Base-by-base conservation (phyloP, 2,113 vertebrate species). In the Tretioscincus oriximinensis region DNA sequence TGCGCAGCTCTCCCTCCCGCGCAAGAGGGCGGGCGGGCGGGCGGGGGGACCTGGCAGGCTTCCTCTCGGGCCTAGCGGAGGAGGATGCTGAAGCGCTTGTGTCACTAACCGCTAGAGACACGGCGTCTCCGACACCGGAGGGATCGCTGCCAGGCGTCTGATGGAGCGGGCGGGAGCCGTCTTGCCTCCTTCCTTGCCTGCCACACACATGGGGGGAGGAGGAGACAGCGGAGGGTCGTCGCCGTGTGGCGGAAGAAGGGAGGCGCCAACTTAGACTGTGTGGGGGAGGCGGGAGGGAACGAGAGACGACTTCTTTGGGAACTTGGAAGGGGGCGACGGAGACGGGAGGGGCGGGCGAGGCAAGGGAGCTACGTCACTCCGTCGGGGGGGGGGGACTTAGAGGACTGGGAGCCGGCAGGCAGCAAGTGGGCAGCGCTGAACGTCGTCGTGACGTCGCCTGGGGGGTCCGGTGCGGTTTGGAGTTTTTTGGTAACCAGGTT, bases 71-170 rank as follows among this genome's bases (percentile, higher is more conserved):
- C 79, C 79, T 74, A 58, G 79, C 71, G 47, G 64, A 67, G 79
- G 71, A 66, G 79, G 71, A 66, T 81, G 72, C 64, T 75, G 80
- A 75, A 47, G 26, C 49, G 71, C 80, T 76, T 70, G 80, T 76
- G 73, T 81, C 80, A 76, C 80, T 76, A 76, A 81, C 80, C 80
- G 73, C 80, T 24, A 49, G 80, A 81, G 80, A 81, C 80, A 61
- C 73, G 73, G 31, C 80, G 73, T 69, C 80, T 69, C 80, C 80
- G 26, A 31, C 80, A 81, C 72, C 72, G 72, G 72, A 76, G 80
- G 64, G 69, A 31, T 60, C 49, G 29, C 73, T 76, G 73, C 80
- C 73, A 78, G 75, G 76, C 75, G 75, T 31, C 60, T 61, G 54
- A 11, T 60, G 51, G 20, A 73, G 10, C 72, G 80, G 72, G 20